Percentiles rank a stretch among this genome's conserved stretches.
Conservation (phyloP, 2,888 invertebrate genomes). For the Philereme vetulata region DNA sequence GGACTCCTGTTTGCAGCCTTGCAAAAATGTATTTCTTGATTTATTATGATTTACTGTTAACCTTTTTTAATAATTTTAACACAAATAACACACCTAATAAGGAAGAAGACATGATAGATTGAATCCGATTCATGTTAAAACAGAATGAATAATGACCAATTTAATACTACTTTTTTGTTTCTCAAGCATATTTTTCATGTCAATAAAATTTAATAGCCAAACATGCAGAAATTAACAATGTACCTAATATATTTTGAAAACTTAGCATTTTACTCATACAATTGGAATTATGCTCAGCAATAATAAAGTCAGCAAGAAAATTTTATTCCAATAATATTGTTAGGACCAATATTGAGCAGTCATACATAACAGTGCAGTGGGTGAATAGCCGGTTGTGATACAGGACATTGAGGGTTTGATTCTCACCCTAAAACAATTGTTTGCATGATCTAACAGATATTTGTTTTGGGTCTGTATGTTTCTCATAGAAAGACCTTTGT, state of each 20-base stretch:
- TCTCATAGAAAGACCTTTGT: too few relatives aligned
- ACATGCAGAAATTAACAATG: conserved; percentile 1
- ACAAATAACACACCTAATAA: conserved; percentile 17
- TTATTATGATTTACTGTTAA: too few relatives aligned
- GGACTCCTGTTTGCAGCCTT: too few relatives aligned
- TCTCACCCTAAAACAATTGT: too few relatives aligned
- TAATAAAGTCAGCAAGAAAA: not conserved
- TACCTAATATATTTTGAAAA: not conserved
- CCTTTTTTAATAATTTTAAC: not conserved
- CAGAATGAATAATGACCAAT: conserved; percentile 13
- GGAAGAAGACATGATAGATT: conserved; percentile 27
- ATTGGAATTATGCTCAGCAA: conserved; percentile 5
- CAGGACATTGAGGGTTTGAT: too few relatives aligned
- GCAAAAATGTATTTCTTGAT: too few relatives aligned
- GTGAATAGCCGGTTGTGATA: too few relatives aligned
- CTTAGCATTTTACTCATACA: not conserved
- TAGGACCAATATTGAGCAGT: too few relatives aligned
- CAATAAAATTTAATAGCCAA: conserved; percentile 17
- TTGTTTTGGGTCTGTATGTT: too few relatives aligned
- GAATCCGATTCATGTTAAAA: conserved; percentile 25
- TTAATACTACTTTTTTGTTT: not conserved
- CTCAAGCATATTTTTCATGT: conserved; percentile 10
- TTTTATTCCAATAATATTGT: too few relatives aligned
- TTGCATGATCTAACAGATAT: too few relatives aligned
- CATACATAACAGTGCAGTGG: too few relatives aligned